Conservation (phyloP, 2,888 invertebrate genomes). For the Hydropsyche betteni region DNA sequence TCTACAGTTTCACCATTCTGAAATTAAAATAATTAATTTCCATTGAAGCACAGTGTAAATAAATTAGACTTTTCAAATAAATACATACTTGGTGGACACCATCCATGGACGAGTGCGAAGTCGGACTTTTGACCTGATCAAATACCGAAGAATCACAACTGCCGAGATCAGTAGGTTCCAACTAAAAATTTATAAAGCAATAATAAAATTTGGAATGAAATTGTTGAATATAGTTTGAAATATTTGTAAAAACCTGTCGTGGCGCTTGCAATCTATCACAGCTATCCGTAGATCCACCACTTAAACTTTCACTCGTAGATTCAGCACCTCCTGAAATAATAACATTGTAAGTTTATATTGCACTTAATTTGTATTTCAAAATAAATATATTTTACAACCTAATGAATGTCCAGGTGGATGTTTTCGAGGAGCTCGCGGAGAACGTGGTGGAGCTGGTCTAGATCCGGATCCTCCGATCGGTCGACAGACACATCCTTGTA, state of each 20-base stretch:
- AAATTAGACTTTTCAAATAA: neutral
- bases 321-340: constrained; percentile 40
- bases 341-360: neutral
- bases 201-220: neutral
- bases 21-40: constrained; percentile 49
- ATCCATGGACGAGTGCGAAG: constrained; percentile 63
- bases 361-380: neutral
- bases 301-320: constrained; percentile 46
- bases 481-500: constrained; percentile 83
- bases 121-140: constrained; percentile 62
- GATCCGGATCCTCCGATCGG: constrained; percentile 57
- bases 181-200: constrained; percentile 31
- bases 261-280: constrained; percentile 50
- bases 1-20: constrained; percentile 59
- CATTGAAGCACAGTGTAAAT: too few relatives aligned
- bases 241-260: constrained; percentile 39
- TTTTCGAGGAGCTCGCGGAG: constrained; percentile 55
- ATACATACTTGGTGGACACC: constrained; percentile 62
- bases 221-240: neutral
- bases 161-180: constrained; percentile 57
- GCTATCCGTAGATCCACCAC: constrained; percentile 51
- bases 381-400: constrained; percentile 25
- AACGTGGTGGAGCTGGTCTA: constrained; percentile 49
- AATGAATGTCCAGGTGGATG: constrained; percentile 56
- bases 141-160: constrained; percentile 62